Base-by-base conservation (phyloP, 2,113 vertebrate genomes). In the Poeciliopsis retropinna region DNA sequence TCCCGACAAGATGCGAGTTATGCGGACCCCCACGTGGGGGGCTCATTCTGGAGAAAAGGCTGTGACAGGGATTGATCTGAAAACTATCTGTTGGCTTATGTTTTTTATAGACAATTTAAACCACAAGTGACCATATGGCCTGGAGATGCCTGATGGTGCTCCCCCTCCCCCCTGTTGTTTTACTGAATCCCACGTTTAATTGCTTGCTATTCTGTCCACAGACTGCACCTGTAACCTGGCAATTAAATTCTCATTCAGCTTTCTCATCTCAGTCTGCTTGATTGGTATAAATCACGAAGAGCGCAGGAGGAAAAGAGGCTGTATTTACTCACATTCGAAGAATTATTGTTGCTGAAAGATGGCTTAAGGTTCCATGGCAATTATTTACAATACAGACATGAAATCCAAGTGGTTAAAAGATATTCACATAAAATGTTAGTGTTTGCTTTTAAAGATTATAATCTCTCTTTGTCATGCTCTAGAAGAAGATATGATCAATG, bases 21-120 rank as follows among this genome's bases (percentile, higher is more conserved):
- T 68, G 69, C 69, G 28, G 78, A 44, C 66, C 88, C 91, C 92
- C 92, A 93, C 92, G 92, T 93, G 92, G 92, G 89, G 51, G 86
- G 32, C 67, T 80, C 62, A 29, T 32, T 80, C 64, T 81, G 72
- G 60, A 79, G 62, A 76, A 75, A 73, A 75, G 88, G 70, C 87
- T 87, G 91, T 88, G 83, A 87, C 85, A 76, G 70, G 72, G 87
- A 91, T 82, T 83, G 72, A 87, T 90, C 73, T 87, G 77, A 76
- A 85, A 87, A 88, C 70, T 86, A 90, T 90, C 85, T 83, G 85
- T 89, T 86, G 86, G 85, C 51, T 91, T 87, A 72, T 76, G 77
- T 76, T 57, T 63, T 60, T 61, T 60, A 41, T 60, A 14, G 66
- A 82, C 47, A 85, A 69, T 74, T 82, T 61, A 69, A 75, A 78